Conservation (phyloP, 92 coral and sea anemone genomes). For the Zoanthus solanderi region DNA sequence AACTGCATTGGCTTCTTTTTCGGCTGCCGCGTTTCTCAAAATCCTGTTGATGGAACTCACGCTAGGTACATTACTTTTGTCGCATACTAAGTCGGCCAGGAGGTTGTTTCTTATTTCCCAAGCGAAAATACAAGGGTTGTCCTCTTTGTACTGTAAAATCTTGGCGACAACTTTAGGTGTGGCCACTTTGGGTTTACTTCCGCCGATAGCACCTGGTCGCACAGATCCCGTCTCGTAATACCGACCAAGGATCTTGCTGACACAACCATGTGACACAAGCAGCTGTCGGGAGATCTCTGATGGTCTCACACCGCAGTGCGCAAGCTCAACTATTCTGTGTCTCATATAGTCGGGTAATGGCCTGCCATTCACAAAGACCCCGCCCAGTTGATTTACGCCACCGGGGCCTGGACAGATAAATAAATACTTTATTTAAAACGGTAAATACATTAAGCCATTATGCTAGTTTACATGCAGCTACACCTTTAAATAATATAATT, state of each 20-base stretch:
- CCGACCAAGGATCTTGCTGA: conserved; percentile 98
- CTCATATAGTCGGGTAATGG: conserved; percentile 99
- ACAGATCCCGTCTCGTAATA: conserved; percentile 99
- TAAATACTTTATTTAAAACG: too few species aligned
- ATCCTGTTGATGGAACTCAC: conserved; percentile 99
- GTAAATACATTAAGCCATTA: too few species aligned
- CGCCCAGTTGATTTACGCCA: conserved; percentile 99
- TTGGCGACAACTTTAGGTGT: conserved; percentile 96
- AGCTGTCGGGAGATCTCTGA: conserved; percentile 99
- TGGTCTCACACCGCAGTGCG: conserved; percentile 99
- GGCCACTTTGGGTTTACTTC: conserved; percentile 98
- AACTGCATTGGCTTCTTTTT: conserved; percentile 91
- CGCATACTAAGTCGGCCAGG: conserved; percentile 91
- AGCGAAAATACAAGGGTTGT: conserved; percentile 98
- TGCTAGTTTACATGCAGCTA: too few species aligned
- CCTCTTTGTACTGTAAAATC: conserved; percentile 93
- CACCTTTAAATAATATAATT: too few species aligned
- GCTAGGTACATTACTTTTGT: conserved; percentile 95
- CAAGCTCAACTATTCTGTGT: conserved; percentile 98
- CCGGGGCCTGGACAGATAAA: conserved; percentile 83
- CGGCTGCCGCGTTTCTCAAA: conserved; percentile 86
- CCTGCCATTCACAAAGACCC: conserved; percentile 99
- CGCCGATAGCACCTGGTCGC: conserved; percentile 98
- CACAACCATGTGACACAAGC: conserved; percentile 99
- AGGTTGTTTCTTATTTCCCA: conserved; percentile 98